Percentiles rank a stretch among this genome's conserved stretches.
These are phyloP conservation scores for Lates japonicus DNA, from an alignment of 2,797 vertebrate species.

Conservation along the genomic window DNA sequence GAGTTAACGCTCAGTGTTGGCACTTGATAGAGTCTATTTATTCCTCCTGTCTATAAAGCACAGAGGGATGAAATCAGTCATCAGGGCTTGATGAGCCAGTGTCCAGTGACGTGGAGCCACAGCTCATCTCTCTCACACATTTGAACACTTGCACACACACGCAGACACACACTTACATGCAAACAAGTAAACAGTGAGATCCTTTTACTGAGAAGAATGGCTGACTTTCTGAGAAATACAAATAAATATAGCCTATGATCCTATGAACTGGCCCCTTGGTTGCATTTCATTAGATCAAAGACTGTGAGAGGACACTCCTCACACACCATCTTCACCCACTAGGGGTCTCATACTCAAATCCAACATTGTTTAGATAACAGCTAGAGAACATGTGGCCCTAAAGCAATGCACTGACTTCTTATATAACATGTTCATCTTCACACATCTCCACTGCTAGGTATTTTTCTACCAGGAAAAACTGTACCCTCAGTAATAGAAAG, in stretches of 20 bases:
- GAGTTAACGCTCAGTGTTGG: neutral
- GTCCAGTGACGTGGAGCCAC: slow-evolving; percentile 15
- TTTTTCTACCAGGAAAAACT: slow-evolving; percentile 12
- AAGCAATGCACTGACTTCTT: slow-evolving; percentile 42
- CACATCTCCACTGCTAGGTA: slow-evolving; percentile 31
- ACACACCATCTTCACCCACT: slow-evolving; percentile 12
- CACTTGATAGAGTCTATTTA: slow-evolving; percentile 38
- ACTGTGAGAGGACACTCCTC: neutral
- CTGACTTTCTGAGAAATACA: slow-evolving; percentile 33
- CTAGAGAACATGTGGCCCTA: slow-evolving; percentile 26
- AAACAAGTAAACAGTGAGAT: slow-evolving; percentile 40
- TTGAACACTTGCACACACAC: neutral
- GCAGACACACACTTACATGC: slow-evolving; percentile 8
- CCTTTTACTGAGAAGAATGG: slow-evolving; percentile 34
- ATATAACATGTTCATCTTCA: slow-evolving; percentile 56
- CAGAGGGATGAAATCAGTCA: slow-evolving; percentile 35
- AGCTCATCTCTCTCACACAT: slow-evolving; percentile 13
- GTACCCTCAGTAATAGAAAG: neutral
- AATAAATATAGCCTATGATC: slow-evolving; percentile 41
- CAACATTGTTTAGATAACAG: slow-evolving; percentile 37
- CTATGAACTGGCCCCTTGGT: neutral
- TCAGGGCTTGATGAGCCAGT: slow-evolving; percentile 2
- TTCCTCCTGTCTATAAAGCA: slow-evolving; percentile 28
- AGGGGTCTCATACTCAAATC: neutral
- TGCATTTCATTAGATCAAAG: slow-evolving; percentile 11